Evolutionary conservation across 30 jellyfish, hydroid and myxozoan genomes (phyloP).

Genomic region (Hydra vulgaris): DNA sequence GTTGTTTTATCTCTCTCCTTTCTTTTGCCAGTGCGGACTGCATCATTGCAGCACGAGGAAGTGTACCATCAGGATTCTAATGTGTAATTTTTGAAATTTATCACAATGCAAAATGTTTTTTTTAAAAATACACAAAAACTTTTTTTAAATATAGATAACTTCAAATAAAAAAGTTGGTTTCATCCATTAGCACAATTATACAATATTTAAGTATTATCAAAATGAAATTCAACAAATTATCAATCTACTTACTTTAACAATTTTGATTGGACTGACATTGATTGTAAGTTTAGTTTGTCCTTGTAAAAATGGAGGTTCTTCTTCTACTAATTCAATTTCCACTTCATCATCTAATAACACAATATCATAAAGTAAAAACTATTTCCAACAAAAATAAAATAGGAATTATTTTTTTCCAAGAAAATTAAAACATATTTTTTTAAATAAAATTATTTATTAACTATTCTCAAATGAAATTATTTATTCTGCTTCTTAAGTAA

Average conservation of each 20-base stretch:
- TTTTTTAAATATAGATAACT: too few species aligned
- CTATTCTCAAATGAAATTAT: too few species aligned
- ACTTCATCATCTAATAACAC: conserved; percentile 74
- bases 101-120: too few species aligned
- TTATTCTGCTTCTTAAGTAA: background rate
- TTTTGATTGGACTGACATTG: conserved; percentile 87
- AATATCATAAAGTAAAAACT: background rate
- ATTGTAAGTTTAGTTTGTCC: conserved; percentile 92
- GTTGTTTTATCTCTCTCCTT: conserved; percentile 86
- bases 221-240: too few species aligned
- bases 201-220: too few species aligned
- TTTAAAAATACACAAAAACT: too few species aligned
- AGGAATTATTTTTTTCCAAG: too few species aligned
- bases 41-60: conserved; percentile 93
- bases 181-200: background rate
- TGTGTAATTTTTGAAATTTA: background rate
- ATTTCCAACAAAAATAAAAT: too few species aligned
- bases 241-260: conserved; percentile 62
- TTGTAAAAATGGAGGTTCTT: conserved; percentile 94
- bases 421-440: too few species aligned
- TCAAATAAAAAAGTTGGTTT: too few species aligned
- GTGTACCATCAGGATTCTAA: conserved; percentile 97
- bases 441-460: too few species aligned
- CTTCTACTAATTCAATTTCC: conserved; percentile 89
- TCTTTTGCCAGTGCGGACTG: conserved; percentile 95